Evolutionary conservation across 2,113 vertebrate species (phyloP), one percentile per base, ranked within the genome.

Genomic region (Hypomesus transpacificus): DNA sequence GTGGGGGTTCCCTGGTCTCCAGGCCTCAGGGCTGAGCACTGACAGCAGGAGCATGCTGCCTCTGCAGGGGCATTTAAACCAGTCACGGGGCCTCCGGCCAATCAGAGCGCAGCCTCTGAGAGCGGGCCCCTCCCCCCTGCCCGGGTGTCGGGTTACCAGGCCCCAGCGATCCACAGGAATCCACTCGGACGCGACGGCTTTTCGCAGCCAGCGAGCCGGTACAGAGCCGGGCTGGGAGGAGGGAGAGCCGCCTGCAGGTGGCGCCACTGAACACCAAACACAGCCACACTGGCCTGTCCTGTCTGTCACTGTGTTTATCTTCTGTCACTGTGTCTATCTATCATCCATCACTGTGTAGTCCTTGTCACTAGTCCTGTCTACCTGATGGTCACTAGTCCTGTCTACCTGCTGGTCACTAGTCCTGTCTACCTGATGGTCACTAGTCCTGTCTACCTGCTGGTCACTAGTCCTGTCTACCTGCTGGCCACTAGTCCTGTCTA

Each of bases 31-130:
- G 82, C 82, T 80, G 68, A 85, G 73, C 46, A 73, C 81, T 70
- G 81, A 82, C 80, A 74, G 71, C 64, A 69, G 60, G 76, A 82
- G 80, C 87, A 88, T 4, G 90, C 85, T 84, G 85, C 84, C 80
- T 86, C 85, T 81, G 80, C 83, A 50, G 80, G 84, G 89, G 87
- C 86, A 91, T 91, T 92, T 92, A 92, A 91, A 92, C 81, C 78
- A 76, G 87, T 91, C 91, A 91, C 76, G 53, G 66, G 34, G 20
- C 68, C 20, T 39, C 79, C 17, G 72, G 71, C 90, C 90, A 91
- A 91, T 91, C 83, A 83, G 73, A 81, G 64, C 61, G 68, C 76
- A 34, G 21, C 85, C 82, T 76, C 75, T 69, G 60, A 81, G 73
- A 84, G 78, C 68, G 58, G 69, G 75, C 58, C 63, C 63, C 61